Evolutionary conservation across 2,888 invertebrate genomes (phyloP), one percentile per base, ranked within the genome.

Genomic region (Baccha elongata): DNA sequence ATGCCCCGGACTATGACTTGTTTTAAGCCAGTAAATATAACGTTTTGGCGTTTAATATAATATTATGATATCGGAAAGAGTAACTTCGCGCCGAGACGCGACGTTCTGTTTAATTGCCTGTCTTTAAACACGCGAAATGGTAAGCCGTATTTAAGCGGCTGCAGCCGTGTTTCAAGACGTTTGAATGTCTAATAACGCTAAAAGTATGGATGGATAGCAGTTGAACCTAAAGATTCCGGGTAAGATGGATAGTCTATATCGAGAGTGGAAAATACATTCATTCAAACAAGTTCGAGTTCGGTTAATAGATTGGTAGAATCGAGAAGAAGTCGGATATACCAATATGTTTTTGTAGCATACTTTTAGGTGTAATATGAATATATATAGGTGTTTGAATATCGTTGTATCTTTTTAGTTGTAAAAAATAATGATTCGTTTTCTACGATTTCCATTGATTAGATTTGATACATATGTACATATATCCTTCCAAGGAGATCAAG

Each of bases 41-140:
- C n/a, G n/a, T n/a, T n/a, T n/a, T n/a, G n/a, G 40, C 46, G 58
- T 75, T 26, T 23, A 40, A 0, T 78, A 42, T 58, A 50, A 65
- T 26, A 37, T 67, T 78, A 42, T 58, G 55, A 65, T 26, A 37
- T 67, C 23, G 26, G 29, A 42, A 15, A 19, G 19, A 46, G 21
- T 2, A 21, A n/a, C n/a, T 55, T 46, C n/a, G n/a, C n/a, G n/a
- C n/a, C n/a, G n/a, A n/a, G n/a, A n/a, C n/a, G n/a, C n/a, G n/a
- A n/a, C 8, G 11, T 23, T 11, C 21, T 6, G 26, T 10, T n/a
- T 23, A 23, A 7, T 5, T 15, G 19, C 1, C 5, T 21, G 11
- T 13, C n/a, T n/a, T 5, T 2, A 37, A 46, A 21, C 65, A 53
- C 52, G 64, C 60, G 44, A 37, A 17, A 8, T 23, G 11, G 21